Base-by-base conservation (phyloP, 2,888 invertebrate species). In the Adineta ricciae region DNA sequence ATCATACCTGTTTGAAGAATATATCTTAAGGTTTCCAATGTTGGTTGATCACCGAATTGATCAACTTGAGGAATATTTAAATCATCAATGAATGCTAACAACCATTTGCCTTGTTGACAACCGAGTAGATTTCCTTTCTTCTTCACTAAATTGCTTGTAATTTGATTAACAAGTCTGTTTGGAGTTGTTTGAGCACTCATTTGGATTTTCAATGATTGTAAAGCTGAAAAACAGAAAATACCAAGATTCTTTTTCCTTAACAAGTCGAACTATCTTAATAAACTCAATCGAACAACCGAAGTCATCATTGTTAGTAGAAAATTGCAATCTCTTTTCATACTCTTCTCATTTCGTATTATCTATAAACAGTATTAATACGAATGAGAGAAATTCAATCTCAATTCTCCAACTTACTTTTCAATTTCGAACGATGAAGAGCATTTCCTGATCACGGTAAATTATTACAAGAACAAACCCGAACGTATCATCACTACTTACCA, bases 11-110 rank as follows among this genome's bases (percentile, higher is more conserved):
- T 78, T 84, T 90, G 90, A 56, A 90, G 87, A 86, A 89, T 90
- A 87, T 90, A 90, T 85, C 90, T 86, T 49, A 90, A 88, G 9
- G 90, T 88, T 86, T 90, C 90, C 36, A 90, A 87, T 8, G 90
- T 90, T 19, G 90, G 89, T 86, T 90, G 90, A 4, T 90, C 89
- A 56, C 90, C 90, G 86, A 88, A 90, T 84, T 88, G 87, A 86
- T 90, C 90, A 16, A 89, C 89, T 32, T 89, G 89, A 1, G 90
- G 90, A 89, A 90, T 89, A 87, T 90, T 90, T 49, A 90, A 86
- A 86, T 90, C 90, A 88, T 90, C 90, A 50, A 90, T 88, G 88
- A 90, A 90, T 86, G 90, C 88, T 36, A 90, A 83, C 78, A 90
- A 89, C 89, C 89, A 86, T 16, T 89, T 88, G 82, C 89, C 90